Evolutionary conservation across 2,888 invertebrate species (phyloP).

Genomic region (Sisyra nigra): DNA sequence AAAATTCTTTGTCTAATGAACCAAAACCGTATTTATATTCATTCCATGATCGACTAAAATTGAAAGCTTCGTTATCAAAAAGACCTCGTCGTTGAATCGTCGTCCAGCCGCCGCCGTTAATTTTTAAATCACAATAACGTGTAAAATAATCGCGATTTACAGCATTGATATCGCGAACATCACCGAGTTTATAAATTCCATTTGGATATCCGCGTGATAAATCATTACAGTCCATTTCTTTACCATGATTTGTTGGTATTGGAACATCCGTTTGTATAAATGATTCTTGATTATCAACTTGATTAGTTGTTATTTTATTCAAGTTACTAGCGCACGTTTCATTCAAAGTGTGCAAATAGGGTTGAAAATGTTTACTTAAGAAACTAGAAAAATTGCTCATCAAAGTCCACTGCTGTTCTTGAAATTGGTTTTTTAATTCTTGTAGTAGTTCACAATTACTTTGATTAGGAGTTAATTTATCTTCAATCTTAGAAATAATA

Average conservation of each 20-base stretch:
- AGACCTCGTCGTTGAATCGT: slow-evolving; percentile 32
- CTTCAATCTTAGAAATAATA: too few relatives aligned
- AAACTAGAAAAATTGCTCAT: too few relatives aligned
- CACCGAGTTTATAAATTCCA: slow-evolving; percentile 26
- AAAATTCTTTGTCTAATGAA: slow-evolving; percentile 33
- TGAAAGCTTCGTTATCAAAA: slow-evolving; percentile 23
- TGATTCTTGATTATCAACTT: too few relatives aligned
- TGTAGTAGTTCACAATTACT: too few relatives aligned
- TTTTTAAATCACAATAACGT: slow-evolving; percentile 30
- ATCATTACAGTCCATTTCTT: slow-evolving; percentile 15
- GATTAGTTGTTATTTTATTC: too few relatives aligned
- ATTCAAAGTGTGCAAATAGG: too few relatives aligned
- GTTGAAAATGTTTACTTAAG: too few relatives aligned
- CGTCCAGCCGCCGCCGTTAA: slow-evolving; percentile 35
- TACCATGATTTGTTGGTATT: neutral
- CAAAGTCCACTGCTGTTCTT: too few relatives aligned
- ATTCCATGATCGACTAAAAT: slow-evolving; percentile 36
- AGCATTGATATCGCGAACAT: slow-evolving; percentile 12
- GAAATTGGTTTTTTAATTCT: too few relatives aligned
- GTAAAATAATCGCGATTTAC: slow-evolving; percentile 26
- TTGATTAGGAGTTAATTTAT: too few relatives aligned
- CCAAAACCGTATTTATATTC: slow-evolving; percentile 42
- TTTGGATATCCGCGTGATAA: slow-evolving; percentile 21
- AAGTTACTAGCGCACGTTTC: too few relatives aligned
- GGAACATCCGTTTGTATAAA: too few relatives aligned